phyloP scores from a whole-genome alignment of 1,140 invertebrate genomes.

The Trachelipus rathkii region DNA sequence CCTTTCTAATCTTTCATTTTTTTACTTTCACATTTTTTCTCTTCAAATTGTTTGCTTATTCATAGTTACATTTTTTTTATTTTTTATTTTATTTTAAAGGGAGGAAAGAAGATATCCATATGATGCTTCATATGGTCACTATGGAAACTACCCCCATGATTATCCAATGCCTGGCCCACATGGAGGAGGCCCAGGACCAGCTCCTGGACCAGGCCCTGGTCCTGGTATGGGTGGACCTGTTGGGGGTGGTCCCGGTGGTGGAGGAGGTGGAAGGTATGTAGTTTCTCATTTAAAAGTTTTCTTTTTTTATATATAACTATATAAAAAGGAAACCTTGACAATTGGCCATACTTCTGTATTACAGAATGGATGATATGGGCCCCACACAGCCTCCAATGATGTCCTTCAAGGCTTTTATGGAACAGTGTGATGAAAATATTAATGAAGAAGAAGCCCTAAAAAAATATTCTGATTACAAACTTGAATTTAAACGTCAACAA shows the following conservation, averaged over 20 bases:
- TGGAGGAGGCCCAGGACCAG: slow-evolving; percentile 29
- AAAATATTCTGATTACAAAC: slow-evolving; percentile 98
- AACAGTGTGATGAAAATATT: slow-evolving; percentile 93
- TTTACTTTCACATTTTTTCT: too few relatives aligned
- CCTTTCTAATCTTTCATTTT: too few relatives aligned
- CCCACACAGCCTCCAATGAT: slow-evolving; percentile 83
- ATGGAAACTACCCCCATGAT: slow-evolving; percentile 35
- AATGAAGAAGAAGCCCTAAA: slow-evolving; percentile 93
- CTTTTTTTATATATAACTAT: too few relatives aligned
- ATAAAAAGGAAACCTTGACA: too few relatives aligned
- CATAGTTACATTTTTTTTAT: too few relatives aligned
- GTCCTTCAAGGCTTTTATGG: slow-evolving; percentile 94
- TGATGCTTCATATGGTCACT: slow-evolving; percentile 37
- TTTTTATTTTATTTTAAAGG: slow-evolving; percentile 46
- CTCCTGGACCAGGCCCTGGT: slow-evolving; percentile 8
- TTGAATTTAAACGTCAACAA: slow-evolving; percentile 92
- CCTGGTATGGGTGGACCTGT: background rate
- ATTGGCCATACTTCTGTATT: background rate
- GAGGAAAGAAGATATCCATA: slow-evolving; percentile 49
- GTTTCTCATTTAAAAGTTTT: background rate
- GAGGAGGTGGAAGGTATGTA: background rate
- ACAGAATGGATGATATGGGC: slow-evolving; percentile 47
- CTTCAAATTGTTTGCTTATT: too few relatives aligned
- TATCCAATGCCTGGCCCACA: slow-evolving; percentile 37
- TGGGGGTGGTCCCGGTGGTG: background rate